These are phyloP conservation scores for Mizuhopecten yessoensis DNA, from an alignment of 1,140 invertebrate genomes.

Conservation along the genomic window DNA sequence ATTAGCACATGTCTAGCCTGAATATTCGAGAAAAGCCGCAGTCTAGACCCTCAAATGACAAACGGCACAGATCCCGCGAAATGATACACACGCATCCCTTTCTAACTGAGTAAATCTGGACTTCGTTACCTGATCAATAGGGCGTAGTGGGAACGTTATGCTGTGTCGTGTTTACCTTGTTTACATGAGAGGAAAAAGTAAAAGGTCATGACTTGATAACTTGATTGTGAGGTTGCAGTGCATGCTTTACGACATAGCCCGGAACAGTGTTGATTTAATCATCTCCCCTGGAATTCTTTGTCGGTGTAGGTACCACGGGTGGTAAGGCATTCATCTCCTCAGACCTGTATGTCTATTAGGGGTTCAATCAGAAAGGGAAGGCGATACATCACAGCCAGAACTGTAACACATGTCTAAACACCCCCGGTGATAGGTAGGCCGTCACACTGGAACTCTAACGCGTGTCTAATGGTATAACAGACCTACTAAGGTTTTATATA, in stretches of 20 bases:
- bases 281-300: background rate
- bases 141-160: background rate
- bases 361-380: background rate
- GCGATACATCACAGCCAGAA: too few species aligned
- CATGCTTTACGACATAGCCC: background rate
- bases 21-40: background rate
- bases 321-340: too few species aligned
- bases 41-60: background rate
- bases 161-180: background rate
- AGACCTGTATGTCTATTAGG: background rate
- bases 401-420: too few species aligned
- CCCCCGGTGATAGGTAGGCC: too few species aligned
- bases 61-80: background rate
- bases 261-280: conserved; percentile 1
- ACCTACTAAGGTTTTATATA: too few species aligned
- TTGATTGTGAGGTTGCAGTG: background rate
- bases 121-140: background rate
- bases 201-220: background rate
- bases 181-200: too few species aligned
- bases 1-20: background rate
- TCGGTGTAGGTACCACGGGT: background rate
- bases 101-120: background rate
- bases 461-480: too few species aligned
- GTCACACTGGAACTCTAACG: too few species aligned
- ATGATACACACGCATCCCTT: background rate